phyloP scores from a whole-genome alignment of 1,140 invertebrate species.

The Atopsyche davidsoni region DNA sequence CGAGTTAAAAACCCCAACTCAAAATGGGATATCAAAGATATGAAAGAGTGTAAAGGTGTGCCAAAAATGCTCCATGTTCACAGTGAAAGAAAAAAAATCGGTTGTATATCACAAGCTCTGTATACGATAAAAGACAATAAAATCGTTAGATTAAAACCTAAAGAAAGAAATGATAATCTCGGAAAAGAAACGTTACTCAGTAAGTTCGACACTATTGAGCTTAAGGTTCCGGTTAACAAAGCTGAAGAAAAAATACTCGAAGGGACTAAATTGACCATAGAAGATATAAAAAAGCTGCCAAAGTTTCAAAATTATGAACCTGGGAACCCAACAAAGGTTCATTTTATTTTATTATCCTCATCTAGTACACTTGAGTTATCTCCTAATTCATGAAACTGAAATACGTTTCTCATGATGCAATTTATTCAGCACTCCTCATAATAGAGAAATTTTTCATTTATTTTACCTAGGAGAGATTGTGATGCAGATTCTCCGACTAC shows the following conservation, averaged over 20 bases:
- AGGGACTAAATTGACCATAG: conserved; percentile 35
- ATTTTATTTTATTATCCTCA: conserved; percentile 9
- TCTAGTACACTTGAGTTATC: conserved; percentile 2
- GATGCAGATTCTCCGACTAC: background rate
- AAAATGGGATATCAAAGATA: conserved; percentile 28
- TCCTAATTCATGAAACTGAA: background rate
- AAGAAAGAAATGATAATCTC: conserved; percentile 9
- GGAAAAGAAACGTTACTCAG: background rate
- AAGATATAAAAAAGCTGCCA: conserved; percentile 46
- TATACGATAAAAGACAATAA: conserved; percentile 39
- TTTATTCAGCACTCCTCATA: background rate
- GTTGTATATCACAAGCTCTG: conserved; percentile 33
- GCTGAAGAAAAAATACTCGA: conserved; percentile 24
- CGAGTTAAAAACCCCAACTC: conserved; percentile 19
- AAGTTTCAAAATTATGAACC: conserved; percentile 47
- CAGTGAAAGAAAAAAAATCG: conserved; percentile 18
- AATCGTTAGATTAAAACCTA: conserved; percentile 34
- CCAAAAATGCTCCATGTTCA: conserved; percentile 7
- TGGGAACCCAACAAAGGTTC: conserved; percentile 42
- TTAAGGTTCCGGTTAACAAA: conserved; percentile 26
- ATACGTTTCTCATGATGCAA: background rate
- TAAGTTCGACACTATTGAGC: conserved; percentile 10
- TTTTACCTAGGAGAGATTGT: background rate
- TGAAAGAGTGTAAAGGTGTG: conserved; percentile 5
- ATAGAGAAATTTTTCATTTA: background rate